phyloP scores from a whole-genome alignment of 2,797 vertebrate genomes.

The Chiloscyllium punctatum region DNA sequence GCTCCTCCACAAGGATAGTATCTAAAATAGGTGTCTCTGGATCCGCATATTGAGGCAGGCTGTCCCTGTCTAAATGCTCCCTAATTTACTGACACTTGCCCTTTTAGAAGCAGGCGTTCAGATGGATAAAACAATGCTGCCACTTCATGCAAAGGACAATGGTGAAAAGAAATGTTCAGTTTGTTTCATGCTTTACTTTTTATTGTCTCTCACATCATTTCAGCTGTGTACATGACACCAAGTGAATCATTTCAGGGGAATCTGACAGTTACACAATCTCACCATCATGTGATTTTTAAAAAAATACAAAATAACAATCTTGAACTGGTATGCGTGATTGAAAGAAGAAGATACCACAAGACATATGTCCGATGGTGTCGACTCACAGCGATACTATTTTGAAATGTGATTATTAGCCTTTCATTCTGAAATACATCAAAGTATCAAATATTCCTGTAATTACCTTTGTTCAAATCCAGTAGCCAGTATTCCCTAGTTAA shows the following conservation, averaged over 20 bases:
- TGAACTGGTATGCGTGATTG: not conserved
- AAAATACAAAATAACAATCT: constrained; percentile 7
- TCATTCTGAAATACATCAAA: constrained; percentile 19
- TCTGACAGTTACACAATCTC: constrained; percentile 32
- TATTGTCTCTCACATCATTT: constrained; percentile 21
- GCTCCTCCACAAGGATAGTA: not conserved
- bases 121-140: not conserved
- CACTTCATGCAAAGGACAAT: constrained; percentile 7
- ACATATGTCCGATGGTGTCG: not conserved
- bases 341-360: constrained; percentile 15
- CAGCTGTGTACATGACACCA: constrained; percentile 4
- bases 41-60: not conserved
- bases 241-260: constrained; percentile 3
- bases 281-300: constrained; percentile 30
- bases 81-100: not conserved
- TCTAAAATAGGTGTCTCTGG: not conserved
- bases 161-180: constrained; percentile 18
- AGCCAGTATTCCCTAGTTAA: not conserved
- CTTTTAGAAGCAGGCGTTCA: not conserved
- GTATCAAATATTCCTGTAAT: constrained; percentile 34
- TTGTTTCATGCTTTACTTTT: constrained; percentile 9
- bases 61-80: not conserved
- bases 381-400: constrained; percentile 22
- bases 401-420: constrained; percentile 34
- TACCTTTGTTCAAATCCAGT: constrained; percentile 25